Percentiles rank a stretch among this genome's conserved stretches.
Conservation (phyloP, 2,888 invertebrate genomes). For the Priapulus caudatus region DNA sequence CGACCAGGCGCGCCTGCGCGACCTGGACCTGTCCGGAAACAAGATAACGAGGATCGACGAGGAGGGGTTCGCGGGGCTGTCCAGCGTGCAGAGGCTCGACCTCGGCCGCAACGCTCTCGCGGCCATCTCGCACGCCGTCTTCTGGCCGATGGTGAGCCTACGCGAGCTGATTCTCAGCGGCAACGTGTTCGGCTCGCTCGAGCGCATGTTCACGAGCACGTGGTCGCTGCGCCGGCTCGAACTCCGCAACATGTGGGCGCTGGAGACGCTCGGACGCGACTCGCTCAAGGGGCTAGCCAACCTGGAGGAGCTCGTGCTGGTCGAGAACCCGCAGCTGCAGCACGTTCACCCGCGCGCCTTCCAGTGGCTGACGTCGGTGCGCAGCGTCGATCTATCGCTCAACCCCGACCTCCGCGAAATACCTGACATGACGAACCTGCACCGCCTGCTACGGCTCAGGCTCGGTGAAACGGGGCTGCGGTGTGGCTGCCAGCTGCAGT, state of each 20-base stretch:
- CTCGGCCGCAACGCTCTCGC: conserved; percentile 48
- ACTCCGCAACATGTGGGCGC: neutral
- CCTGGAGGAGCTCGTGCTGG: neutral
- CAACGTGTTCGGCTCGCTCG: conserved; percentile 31
- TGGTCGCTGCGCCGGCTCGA: neutral
- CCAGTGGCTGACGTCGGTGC: conserved; percentile 1
- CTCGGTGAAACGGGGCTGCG: conserved; percentile 17
- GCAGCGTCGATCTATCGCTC: neutral
- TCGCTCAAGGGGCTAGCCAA: neutral
- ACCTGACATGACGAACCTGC: neutral
- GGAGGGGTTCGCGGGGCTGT: conserved; percentile 18
- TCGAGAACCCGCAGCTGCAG: neutral
- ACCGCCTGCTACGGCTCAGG: neutral
- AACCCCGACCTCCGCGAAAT: neutral
- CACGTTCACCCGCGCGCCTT: neutral
- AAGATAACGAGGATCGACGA: conserved; percentile 7
- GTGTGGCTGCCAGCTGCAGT: conserved; percentile 38
- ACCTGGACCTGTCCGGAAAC: conserved; percentile 56
- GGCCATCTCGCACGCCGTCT: conserved; percentile 17
- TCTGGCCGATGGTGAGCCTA: conserved; percentile 16
- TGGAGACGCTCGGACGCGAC: neutral
- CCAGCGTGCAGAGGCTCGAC: conserved; percentile 26
- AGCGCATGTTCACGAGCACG: neutral
- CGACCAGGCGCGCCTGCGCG: conserved; percentile 36
- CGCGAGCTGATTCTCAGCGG: conserved; percentile 21